Percentiles rank a stretch among this genome's conserved stretches.
Evolutionary conservation across 2,113 vertebrate genomes (phyloP).

Genomic region (Brachionichthys hirsutus): DNA sequence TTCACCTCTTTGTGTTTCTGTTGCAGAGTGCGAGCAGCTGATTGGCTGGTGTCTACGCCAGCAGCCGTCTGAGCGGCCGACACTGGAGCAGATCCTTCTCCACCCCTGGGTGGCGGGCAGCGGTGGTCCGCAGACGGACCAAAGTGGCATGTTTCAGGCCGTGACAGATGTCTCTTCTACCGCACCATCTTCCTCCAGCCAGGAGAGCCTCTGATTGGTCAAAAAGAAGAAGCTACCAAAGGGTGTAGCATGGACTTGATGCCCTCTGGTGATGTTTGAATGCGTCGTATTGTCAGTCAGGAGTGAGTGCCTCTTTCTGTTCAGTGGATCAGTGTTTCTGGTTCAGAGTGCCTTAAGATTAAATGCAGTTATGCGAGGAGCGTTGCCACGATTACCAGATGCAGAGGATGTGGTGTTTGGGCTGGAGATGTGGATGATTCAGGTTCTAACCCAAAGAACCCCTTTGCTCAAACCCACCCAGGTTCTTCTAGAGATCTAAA

Average conservation of each 20-base stretch:
- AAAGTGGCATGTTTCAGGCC: conserved; percentile 76
- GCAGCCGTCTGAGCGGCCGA: conserved; percentile 89
- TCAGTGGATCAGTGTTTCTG: not conserved
- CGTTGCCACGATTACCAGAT: not conserved
- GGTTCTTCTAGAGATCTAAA: not conserved
- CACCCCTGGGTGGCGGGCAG: conserved; percentile 86
- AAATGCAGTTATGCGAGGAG: not conserved
- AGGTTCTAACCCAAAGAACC: not conserved
- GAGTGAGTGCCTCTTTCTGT: too few relatives aligned
- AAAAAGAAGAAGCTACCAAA: too few relatives aligned
- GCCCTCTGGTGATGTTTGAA: not conserved
- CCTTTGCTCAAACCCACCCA: not conserved
- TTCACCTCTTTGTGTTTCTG: not conserved
- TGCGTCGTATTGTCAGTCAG: too few relatives aligned
- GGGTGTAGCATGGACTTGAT: not conserved
- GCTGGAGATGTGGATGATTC: not conserved
- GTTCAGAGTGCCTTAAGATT: conserved; percentile 26
- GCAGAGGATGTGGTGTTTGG: not conserved
- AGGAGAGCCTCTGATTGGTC: conserved; percentile 85
- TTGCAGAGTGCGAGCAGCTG: conserved; percentile 90
- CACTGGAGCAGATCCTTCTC: conserved; percentile 90
- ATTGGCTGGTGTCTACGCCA: conserved; percentile 92
- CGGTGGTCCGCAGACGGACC: not conserved
- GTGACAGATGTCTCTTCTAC: conserved; percentile 65
- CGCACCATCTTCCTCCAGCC: conserved; percentile 81